These are phyloP conservation scores for Resseliella maxima DNA, from an alignment of 2,888 invertebrate genomes.

Conservation along the genomic window DNA sequence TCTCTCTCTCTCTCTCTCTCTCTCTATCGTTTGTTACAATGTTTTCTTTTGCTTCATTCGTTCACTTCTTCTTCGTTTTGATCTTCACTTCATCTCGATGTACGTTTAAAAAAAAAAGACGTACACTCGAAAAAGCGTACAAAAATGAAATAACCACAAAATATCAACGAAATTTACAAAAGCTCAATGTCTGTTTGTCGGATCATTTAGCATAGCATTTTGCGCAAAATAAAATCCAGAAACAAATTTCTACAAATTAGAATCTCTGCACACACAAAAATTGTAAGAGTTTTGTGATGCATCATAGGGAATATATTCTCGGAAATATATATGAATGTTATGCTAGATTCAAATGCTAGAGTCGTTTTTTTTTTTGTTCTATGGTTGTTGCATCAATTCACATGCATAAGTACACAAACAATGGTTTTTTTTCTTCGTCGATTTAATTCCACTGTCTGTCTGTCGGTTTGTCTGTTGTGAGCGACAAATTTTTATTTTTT, in stretches of 20 bases:
- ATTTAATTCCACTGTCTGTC: not conserved
- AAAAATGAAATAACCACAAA: not conserved
- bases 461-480: too few relatives aligned
- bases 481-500: not conserved
- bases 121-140: not conserved
- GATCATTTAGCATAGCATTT: conserved; percentile 25
- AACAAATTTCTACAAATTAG: not conserved
- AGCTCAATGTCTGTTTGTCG: not conserved
- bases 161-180: conserved; percentile 12
- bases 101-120: not conserved
- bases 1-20: too few relatives aligned
- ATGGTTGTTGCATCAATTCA: conserved; percentile 4
- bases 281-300: too few relatives aligned
- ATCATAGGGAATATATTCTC: too few relatives aligned
- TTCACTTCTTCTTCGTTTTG: not conserved
- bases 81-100: too few relatives aligned
- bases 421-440: not conserved
- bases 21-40: too few relatives aligned
- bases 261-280: too few relatives aligned
- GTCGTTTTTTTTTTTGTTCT: too few relatives aligned
- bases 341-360: too few relatives aligned
- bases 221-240: not conserved
- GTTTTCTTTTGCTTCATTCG: not conserved
- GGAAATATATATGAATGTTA: too few relatives aligned
- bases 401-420: not conserved